Evolutionary conservation across 2,113 vertebrate species (phyloP).

Genomic region (Coregonus clupeaformis): DNA sequence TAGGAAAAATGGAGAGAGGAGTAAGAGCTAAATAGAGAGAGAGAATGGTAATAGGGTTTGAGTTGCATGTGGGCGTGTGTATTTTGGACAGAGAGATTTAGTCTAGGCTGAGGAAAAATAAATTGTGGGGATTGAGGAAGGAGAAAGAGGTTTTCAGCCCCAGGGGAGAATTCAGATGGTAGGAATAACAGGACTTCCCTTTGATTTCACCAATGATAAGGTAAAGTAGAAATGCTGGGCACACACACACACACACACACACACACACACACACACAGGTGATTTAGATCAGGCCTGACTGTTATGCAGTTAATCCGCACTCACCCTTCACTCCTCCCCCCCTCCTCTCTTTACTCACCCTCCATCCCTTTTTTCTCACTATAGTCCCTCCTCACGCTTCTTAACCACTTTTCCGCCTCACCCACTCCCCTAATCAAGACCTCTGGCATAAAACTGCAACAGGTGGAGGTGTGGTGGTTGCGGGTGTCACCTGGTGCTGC

Average conservation of each 20-base stretch:
- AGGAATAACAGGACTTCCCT: no score
- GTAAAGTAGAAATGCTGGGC: background rate
- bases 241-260: background rate
- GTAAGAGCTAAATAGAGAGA: no score
- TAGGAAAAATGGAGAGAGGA: no score
- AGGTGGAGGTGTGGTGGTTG: slow-evolving; percentile 30
- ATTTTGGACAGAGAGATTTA: no score
- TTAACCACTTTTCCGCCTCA: background rate
- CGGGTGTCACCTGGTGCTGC: slow-evolving; percentile 61
- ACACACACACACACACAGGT: background rate
- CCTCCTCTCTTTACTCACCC: no score
- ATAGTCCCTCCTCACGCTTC: background rate
- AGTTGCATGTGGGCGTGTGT: no score
- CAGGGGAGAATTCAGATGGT: no score
- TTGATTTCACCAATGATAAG: no score
- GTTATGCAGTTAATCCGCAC: slow-evolving; percentile 25
- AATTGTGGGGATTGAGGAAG: no score
- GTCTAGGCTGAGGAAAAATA: no score
- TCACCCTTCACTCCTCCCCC: slow-evolving; percentile 10
- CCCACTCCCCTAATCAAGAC: slow-evolving; percentile 6
- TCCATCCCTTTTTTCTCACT: slow-evolving; percentile 11
- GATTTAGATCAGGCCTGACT: slow-evolving; percentile 7
- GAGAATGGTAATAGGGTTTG: no score
- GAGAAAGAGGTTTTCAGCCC: no score
- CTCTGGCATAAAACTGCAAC: slow-evolving; percentile 44